Percentiles rank a stretch among this genome's conserved stretches.
Evolutionary conservation across 2,113 vertebrate genomes (phyloP).

Genomic region (Archocentrus centrarchus): DNA sequence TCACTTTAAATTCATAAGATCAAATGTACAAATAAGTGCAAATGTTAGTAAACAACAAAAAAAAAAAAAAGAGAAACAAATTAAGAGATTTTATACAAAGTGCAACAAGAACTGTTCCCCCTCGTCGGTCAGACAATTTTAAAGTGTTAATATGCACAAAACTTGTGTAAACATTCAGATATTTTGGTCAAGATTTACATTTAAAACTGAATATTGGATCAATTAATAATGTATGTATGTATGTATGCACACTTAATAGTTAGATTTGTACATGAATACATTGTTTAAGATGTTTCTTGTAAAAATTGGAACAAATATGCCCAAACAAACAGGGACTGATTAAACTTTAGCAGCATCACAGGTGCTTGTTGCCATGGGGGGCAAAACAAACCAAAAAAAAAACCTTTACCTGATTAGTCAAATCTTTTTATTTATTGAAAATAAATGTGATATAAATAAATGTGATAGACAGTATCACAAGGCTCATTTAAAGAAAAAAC

Average conservation of each 20-base stretch:
- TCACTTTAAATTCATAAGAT: background rate
- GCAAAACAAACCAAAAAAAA: background rate
- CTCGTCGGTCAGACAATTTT: background rate
- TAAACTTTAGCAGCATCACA: constrained; percentile 70
- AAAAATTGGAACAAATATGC: constrained; percentile 58
- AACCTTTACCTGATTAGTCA: constrained; percentile 42
- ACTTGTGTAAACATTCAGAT: constrained; percentile 56
- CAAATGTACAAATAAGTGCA: constrained; percentile 46
- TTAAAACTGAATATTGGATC: constrained; percentile 54
- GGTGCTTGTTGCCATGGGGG: constrained; percentile 37
- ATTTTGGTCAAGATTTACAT: constrained; percentile 58
- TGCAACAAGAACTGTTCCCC: constrained; percentile 52
- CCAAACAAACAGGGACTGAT: constrained; percentile 33
- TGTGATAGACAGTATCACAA: no score
- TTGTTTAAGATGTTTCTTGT: constrained; percentile 25
- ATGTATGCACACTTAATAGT: constrained; percentile 30
- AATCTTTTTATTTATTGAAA: constrained; percentile 33
- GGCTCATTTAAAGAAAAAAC: constrained; percentile 20
- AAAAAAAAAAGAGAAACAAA: constrained; percentile 4
- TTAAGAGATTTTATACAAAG: constrained; percentile 49
- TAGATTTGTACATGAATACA: constrained; percentile 47
- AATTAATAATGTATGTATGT: constrained; percentile 5
- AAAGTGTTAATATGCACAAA: constrained; percentile 44
- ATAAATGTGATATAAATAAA: constrained; percentile 38
- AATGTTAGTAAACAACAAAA: constrained; percentile 43